Evolutionary conservation across 2,888 invertebrate genomes (phyloP), one percentile per base, ranked within the genome.

Genomic region (Dasysyrphus albostriatus): DNA sequence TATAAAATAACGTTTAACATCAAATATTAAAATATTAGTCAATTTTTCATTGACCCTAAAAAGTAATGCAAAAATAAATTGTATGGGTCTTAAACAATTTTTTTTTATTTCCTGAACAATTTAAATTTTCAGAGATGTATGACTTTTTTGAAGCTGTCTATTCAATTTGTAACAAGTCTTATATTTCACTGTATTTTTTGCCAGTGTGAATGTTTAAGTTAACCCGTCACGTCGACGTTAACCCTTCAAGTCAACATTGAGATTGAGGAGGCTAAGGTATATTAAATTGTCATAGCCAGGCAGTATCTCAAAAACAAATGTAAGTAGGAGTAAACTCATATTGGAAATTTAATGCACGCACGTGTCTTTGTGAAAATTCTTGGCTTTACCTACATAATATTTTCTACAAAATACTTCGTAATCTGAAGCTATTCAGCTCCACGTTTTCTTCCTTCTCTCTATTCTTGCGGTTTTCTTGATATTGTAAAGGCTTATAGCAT

Each of bases 391-490:
- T 32, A 32, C 7, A 32, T 32, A 32, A 6, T 32, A 32, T 47
- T 16, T 47, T 5, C 16, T 37, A 19, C 10, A 24, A 14, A 59
- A 37, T 16, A 37, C 37, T 34, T 16, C 5, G 37, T 29, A 12
- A 47, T 49, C 8, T 7, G n/a, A 34, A 34, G 39, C 16, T 34
- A 12, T 49, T 49, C 7, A 12, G 16, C 6, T 3, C 12, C 65
- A 65, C 47, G 65, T 65, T 65, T 65, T 49, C 19, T 34, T 24
- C n/a, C 29, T 49, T 34, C 37, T 12, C 7, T 19, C 7, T 8
- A 34, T 65, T n/a, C 16, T 49, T 65, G 65, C 9, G 65, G 65
- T 14, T 47, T 65, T 49, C 47, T 34, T 12, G 16, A 34, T 65
- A 65, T 37, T 6, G 19, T 24, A 59, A 14, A 39, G 14, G 19